Evolutionary conservation across 2,797 vertebrate species (phyloP).

Genomic region (Mallotus villosus): DNA sequence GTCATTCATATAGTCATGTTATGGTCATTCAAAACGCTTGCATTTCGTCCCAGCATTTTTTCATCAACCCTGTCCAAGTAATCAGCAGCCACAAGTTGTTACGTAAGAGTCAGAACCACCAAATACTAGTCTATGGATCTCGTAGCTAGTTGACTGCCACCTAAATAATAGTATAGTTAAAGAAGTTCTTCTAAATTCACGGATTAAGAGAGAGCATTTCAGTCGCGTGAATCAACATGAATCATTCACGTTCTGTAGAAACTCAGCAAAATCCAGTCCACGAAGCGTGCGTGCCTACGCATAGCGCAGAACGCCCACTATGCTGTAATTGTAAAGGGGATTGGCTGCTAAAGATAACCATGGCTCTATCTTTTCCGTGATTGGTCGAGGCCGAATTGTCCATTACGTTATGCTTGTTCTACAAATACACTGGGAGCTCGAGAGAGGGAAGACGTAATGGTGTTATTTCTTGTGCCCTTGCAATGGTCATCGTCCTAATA

Average conservation of each 20-base stretch:
- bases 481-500: slow-evolving; percentile 71
- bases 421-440: slow-evolving; percentile 61
- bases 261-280: neutral
- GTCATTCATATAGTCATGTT: too few relatives aligned
- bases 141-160: too few relatives aligned
- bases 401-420: slow-evolving; percentile 77
- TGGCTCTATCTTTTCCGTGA: slow-evolving; percentile 39
- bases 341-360: slow-evolving; percentile 74
- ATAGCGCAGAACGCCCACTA: slow-evolving; percentile 55
- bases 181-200: too few relatives aligned
- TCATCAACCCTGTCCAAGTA: too few relatives aligned
- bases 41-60: too few relatives aligned
- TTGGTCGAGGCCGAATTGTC: slow-evolving; percentile 62
- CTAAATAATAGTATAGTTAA: too few relatives aligned
- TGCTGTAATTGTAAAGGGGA: slow-evolving; percentile 28
- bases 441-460: slow-evolving; percentile 80
- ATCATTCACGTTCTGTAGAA: neutral
- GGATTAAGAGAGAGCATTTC: too few relatives aligned
- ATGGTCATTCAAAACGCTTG: too few relatives aligned
- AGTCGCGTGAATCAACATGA: too few relatives aligned
- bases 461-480: slow-evolving; percentile 71
- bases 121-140: too few relatives aligned
- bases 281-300: slow-evolving; percentile 57
- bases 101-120: too few relatives aligned
- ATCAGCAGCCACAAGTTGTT: too few relatives aligned